Conservation (phyloP, 2,888 invertebrate species). For the Campoplex nolae region DNA sequence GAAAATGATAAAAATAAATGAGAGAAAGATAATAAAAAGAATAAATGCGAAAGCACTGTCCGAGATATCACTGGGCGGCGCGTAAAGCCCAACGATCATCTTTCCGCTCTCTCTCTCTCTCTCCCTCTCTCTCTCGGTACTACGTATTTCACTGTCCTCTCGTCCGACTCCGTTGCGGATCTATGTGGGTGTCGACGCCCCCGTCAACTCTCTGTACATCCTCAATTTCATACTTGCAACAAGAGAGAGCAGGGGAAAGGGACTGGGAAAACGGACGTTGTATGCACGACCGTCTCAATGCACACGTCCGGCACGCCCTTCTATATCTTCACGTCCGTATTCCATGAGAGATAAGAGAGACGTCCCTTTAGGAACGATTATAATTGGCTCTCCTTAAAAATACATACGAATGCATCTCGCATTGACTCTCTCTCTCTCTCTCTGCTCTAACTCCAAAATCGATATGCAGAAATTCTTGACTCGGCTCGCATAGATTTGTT, state of each 20-base stretch:
- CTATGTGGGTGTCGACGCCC: constrained; percentile 83
- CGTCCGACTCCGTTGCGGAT: constrained; percentile 68
- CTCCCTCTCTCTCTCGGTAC: not conserved
- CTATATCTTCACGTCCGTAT: constrained; percentile 25
- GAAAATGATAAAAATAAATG: constrained; percentile 49
- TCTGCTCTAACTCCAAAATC: not conserved
- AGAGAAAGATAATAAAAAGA: constrained; percentile 40
- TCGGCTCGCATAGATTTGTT: not conserved
- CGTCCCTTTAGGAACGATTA: constrained; percentile 69
- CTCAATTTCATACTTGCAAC: constrained; percentile 65
- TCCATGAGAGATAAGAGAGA: constrained; percentile 67
- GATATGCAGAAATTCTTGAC: not conserved
- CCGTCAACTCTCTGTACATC: constrained; percentile 76
- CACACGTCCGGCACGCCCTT: constrained; percentile 72
- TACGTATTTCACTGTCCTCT: constrained; percentile 65
- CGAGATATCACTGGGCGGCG: constrained; percentile 77
- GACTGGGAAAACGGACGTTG: constrained; percentile 14
- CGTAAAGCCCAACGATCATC: constrained; percentile 68
- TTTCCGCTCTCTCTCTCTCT: constrained; percentile 40
- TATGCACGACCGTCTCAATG: not conserved
- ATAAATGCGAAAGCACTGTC: constrained; percentile 60
- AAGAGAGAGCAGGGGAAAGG: not conserved
- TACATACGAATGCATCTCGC: not conserved
- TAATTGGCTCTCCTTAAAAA: constrained; percentile 66
- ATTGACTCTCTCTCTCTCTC: not conserved